A percentile compares a stretch with the other conserved stretches of the same genome.
Evolutionary conservation across 2,113 vertebrate genomes (phyloP).

Genomic region (Perca fluviatilis): DNA sequence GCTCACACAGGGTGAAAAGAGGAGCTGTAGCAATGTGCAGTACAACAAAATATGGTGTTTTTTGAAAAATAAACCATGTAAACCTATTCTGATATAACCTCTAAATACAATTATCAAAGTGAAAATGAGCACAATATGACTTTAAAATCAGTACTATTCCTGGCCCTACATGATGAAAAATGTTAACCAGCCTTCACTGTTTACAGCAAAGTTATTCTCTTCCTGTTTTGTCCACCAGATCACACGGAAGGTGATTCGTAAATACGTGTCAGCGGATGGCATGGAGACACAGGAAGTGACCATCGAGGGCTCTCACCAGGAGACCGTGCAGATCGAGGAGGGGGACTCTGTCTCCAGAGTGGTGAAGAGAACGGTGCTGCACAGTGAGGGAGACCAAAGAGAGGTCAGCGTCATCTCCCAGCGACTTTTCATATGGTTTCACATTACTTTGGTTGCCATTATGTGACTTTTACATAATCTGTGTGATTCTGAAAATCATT

Average conservation of each 20-base stretch:
- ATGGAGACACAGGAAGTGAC: constrained; percentile 89
- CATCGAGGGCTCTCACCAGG: constrained; percentile 87
- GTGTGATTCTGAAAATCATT: neutral
- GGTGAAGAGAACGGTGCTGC: constrained; percentile 92
- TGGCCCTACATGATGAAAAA: neutral
- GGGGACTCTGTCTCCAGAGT: constrained; percentile 92
- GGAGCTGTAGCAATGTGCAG: no score
- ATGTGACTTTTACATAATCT: neutral
- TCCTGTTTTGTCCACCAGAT: constrained; percentile 81
- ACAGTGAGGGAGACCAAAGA: constrained; percentile 86
- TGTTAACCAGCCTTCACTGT: neutral
- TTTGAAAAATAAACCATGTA: no score
- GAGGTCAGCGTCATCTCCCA: constrained; percentile 84
- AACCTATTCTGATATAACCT: no score
- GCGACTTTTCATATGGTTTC: neutral
- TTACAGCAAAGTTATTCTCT: neutral
- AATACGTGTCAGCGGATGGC: constrained; percentile 90
- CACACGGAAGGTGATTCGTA: constrained; percentile 93
- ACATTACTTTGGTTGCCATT: neutral
- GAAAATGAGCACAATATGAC: no score
- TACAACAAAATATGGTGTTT: no score
- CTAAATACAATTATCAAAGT: no score
- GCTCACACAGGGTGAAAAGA: no score
- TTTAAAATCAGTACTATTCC: neutral
- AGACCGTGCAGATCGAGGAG: constrained; percentile 85